Conservation (phyloP, 2,113 vertebrate genomes). For the Trinectes maculatus region DNA sequence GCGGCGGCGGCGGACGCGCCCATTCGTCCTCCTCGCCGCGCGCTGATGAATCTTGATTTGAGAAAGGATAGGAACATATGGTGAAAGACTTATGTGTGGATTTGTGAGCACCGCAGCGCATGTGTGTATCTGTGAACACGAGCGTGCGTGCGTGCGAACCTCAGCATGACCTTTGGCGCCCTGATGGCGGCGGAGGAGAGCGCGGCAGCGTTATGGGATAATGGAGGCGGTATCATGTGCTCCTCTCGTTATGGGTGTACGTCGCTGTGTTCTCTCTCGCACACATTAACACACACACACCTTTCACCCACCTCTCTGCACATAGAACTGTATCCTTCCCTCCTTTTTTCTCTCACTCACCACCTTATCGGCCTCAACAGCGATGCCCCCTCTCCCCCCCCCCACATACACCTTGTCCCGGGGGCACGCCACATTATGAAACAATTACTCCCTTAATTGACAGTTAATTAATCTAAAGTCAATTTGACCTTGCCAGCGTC, state of each 20-base stretch:
- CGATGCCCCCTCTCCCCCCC: conserved; percentile 69
- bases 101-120: background rate
- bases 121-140: conserved; percentile 21
- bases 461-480: conserved; percentile 86
- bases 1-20: conserved; percentile 34
- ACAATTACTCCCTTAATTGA: conserved; percentile 84
- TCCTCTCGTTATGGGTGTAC: conserved; percentile 48
- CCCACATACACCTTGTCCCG: conserved; percentile 72
- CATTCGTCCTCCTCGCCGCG: conserved; percentile 31
- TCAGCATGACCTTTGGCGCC: conserved; percentile 40
- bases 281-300: conserved; percentile 24
- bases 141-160: conserved; percentile 24
- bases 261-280: conserved; percentile 18
- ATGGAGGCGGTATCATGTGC: conserved; percentile 56
- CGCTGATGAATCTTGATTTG: conserved; percentile 54
- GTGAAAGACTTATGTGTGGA: conserved; percentile 1
- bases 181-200: conserved; percentile 25
- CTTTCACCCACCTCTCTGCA: conserved; percentile 21
- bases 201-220: conserved; percentile 44
- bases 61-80: conserved; percentile 29
- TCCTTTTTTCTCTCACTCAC: conserved; percentile 41
- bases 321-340: conserved; percentile 21
- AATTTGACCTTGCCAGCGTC: conserved; percentile 81
- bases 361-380: conserved; percentile 69
- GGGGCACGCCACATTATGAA: conserved; percentile 76